Conservation (phyloP, 2,888 invertebrate species). For the Drosophila fungiperda region DNA sequence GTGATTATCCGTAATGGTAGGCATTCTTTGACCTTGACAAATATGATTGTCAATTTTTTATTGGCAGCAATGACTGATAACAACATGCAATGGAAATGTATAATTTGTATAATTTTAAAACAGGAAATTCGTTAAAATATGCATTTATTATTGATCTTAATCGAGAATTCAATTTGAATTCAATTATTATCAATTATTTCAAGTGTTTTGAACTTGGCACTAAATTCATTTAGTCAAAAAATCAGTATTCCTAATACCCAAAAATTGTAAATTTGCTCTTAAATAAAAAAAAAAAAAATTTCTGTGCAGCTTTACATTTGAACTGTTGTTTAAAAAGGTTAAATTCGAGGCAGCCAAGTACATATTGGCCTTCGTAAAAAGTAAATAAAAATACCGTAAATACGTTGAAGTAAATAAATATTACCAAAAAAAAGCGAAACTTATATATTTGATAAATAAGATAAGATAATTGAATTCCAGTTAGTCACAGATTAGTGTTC, state of each 20-base stretch:
- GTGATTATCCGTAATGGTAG: neutral
- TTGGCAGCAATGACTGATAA: neutral
- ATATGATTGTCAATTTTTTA: neutral
- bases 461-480: neutral
- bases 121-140: neutral
- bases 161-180: conserved; percentile 16
- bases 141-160: conserved; percentile 6
- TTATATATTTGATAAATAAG: neutral
- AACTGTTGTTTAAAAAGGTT: conserved; percentile 1
- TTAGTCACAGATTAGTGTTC: neutral
- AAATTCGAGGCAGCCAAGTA: conserved; percentile 11
- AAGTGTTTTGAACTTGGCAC: conserved; percentile 15
- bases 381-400: conserved; percentile 7
- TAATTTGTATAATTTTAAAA: neutral
- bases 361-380: neutral
- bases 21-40: neutral
- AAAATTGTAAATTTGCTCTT: neutral
- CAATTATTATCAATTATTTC: conserved; percentile 12
- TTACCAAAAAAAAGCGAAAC: neutral
- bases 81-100: neutral
- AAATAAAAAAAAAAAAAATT: neutral
- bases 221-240: conserved; percentile 10
- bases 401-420: neutral
- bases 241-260: conserved; percentile 7
- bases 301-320: neutral